These are phyloP conservation scores for Diplogasteroides magnus DNA, from an alignment of 1,140 invertebrate species.

Conservation along the genomic window DNA sequence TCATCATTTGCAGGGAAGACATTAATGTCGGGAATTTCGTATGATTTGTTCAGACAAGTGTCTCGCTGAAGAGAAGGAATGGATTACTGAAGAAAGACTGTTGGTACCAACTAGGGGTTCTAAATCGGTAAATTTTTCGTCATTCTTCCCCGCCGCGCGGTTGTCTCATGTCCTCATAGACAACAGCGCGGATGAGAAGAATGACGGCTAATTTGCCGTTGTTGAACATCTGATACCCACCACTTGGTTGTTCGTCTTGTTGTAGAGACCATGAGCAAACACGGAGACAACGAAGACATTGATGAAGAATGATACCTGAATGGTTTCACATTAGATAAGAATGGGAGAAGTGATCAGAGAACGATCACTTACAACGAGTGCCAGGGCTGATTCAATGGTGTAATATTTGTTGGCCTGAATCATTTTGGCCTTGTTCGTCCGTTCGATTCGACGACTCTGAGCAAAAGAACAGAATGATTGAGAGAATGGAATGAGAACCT, in stretches of 20 bases:
- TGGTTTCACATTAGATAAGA: no score
- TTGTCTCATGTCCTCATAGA: no score
- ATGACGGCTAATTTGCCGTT: no score
- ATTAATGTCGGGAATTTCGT: slow-evolving; percentile 24
- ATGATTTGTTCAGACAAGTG: no score
- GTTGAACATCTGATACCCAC: no score
- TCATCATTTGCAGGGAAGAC: slow-evolving; percentile 60
- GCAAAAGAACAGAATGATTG: no score
- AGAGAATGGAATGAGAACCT: slow-evolving; percentile 56
- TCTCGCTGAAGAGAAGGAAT: slow-evolving; percentile 28
- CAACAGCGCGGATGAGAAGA: no score
- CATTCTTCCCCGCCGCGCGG: no score
- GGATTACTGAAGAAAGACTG: no score
- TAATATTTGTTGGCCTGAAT: slow-evolving; percentile 82
- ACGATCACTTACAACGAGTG: slow-evolving; percentile 64
- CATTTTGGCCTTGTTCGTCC: slow-evolving; percentile 68
- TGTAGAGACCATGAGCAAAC: slow-evolving; percentile 75
- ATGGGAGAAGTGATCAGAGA: not conserved
- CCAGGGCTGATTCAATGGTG: slow-evolving; percentile 76
- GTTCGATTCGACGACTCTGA: slow-evolving; percentile 73
- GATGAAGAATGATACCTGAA: slow-evolving; percentile 70
- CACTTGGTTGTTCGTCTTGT: slow-evolving; percentile 68
- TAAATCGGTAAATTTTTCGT: no score
- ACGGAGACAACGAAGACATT: slow-evolving; percentile 84
- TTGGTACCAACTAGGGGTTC: no score